Evolutionary conservation across 1,140 invertebrate species (phyloP).

Genomic region (Drosophila suzukii): DNA sequence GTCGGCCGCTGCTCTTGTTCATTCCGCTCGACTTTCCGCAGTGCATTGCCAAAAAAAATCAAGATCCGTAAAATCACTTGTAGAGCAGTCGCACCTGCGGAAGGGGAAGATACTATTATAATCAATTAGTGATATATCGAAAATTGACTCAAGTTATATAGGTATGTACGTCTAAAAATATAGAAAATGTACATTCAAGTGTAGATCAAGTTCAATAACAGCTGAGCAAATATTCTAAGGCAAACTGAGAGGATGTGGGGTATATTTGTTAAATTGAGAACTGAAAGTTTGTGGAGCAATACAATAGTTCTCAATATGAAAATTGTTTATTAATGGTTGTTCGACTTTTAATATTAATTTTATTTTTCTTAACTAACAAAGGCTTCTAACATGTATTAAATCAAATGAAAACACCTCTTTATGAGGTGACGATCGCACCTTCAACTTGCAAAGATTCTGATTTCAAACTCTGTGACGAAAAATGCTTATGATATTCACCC

Average conservation of each 20-base stretch:
- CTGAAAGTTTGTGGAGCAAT: neutral
- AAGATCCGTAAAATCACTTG: conserved; percentile 28
- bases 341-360: neutral
- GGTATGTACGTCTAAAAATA: conserved; percentile 32
- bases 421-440: too few relatives aligned
- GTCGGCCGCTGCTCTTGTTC: conserved; percentile 62
- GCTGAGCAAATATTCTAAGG: conserved; percentile 27
- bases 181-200: conserved; percentile 13
- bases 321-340: neutral
- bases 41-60: conserved; percentile 64
- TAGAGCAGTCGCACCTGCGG: conserved; percentile 38
- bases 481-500: neutral
- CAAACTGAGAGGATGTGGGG: neutral
- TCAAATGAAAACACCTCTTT: too few relatives aligned
- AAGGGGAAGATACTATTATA: conserved; percentile 37
- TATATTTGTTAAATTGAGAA: neutral
- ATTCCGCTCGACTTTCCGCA: conserved; percentile 62
- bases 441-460: too few relatives aligned
- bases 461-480: too few relatives aligned
- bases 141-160: conserved; percentile 11
- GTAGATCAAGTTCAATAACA: conserved; percentile 43
- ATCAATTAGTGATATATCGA: conserved; percentile 42
- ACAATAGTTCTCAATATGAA: too few relatives aligned
- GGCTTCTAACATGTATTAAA: neutral
- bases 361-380: neutral